Evolutionary conservation across 2,113 vertebrate species (phyloP).

Genomic region (Lipophrys pholis): DNA sequence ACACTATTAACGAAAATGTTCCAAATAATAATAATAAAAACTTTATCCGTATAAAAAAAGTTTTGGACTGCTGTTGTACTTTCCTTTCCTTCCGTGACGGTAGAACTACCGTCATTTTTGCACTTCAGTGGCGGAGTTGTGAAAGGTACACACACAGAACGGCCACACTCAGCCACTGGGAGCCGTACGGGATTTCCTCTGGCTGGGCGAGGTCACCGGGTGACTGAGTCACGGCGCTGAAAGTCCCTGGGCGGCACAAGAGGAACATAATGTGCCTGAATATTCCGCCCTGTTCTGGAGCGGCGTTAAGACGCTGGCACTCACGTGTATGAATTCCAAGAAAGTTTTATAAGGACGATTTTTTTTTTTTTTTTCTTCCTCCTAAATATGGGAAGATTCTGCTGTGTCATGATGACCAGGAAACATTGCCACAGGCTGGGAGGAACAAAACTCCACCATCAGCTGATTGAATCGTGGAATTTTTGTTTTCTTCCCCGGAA

Average conservation of each 20-base stretch:
- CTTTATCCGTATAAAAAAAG: constrained; percentile 54
- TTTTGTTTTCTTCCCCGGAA: not conserved
- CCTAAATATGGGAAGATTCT: not conserved
- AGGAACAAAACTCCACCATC: constrained; percentile 28
- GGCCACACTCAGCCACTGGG: constrained; percentile 28
- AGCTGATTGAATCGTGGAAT: not conserved
- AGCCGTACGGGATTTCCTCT: constrained; percentile 78
- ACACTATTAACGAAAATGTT: constrained; percentile 77
- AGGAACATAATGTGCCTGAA: constrained; percentile 58
- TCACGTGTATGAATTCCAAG: not conserved
- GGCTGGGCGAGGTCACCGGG: constrained; percentile 65
- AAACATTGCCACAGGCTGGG: constrained; percentile 17
- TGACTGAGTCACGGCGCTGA: constrained; percentile 71
- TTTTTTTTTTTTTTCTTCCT: not conserved
- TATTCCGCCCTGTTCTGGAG: constrained; percentile 40
- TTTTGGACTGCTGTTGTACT: not conserved
- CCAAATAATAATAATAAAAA: constrained; percentile 59
- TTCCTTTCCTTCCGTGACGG: constrained; percentile 22
- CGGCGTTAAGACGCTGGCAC: constrained; percentile 2
- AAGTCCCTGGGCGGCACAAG: constrained; percentile 69
- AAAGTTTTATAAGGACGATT: constrained; percentile 28
- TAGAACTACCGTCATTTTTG: constrained; percentile 17
- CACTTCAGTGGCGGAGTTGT: constrained; percentile 40
- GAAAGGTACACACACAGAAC: constrained; percentile 30
- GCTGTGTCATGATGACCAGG: constrained; percentile 17